Base-by-base conservation (phyloP, 2,888 invertebrate genomes). In the Trimorus sp. region DNA sequence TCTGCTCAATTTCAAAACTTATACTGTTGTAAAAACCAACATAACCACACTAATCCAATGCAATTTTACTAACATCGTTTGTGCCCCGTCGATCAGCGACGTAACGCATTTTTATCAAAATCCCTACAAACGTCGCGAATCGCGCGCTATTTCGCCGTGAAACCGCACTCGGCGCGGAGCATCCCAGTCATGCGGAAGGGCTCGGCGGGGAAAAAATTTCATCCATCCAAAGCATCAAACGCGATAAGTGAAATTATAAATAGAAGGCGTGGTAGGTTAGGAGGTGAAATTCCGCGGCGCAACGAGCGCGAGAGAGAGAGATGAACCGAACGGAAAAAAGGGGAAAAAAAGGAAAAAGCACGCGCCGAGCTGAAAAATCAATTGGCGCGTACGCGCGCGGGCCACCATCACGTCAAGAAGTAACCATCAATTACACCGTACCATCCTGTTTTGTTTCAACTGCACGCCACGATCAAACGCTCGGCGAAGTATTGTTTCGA, bases 231-330 rank as follows among this genome's bases (percentile, higher is more conserved):
- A 59, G 76, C 79, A 69, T 79, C 79, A 79, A 79, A 76, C 60
- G 79, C 76, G 82, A 79, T 83, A 83, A 83, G 79, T 83, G 79
- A 83, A 83, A 83, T 83, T 79, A 83, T 83, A 79, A 79, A 83
- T 83, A 79, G 77, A 79, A 77, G 83, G 83, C 76, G 82, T 78
- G 82, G 82, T 78, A 74, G 82, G 77, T 79, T 76, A 79, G 73
- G 77, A 79, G 79, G 83, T 83, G 77, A 83, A 83, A 75, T 83
- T 73, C 77, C 73, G 26, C 26, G 26, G 26, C 26, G 26, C 26
- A 26, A 26, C 26, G 54, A 58, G 74, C 54, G 7, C 14, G 53
- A 14, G 62, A n/a, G 62, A 58, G 66, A 62, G 76, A 83, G 73
- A 79, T 1, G 26, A 26, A 26, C 26, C n/a, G n/a, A n/a, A n/a